phyloP scores from a whole-genome alignment of 2,888 invertebrate genomes.

The Eurytoma adleriae region DNA sequence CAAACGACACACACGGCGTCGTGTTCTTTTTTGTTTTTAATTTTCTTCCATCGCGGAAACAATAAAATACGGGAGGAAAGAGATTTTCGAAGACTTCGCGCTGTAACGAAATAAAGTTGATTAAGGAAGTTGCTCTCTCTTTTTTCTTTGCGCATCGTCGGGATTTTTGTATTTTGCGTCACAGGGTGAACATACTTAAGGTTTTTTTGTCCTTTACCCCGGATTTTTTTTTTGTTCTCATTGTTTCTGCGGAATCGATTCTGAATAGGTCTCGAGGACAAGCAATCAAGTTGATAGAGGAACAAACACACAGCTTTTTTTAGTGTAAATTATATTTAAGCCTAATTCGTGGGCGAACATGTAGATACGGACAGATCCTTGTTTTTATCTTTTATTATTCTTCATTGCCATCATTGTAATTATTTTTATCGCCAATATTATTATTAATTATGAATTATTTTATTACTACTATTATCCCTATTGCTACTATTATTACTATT shows the following conservation, averaged over 20 bases:
- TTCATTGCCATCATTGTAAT: conserved; percentile 59
- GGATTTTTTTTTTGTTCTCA: conserved; percentile 51
- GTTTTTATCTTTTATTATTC: conserved; percentile 62
- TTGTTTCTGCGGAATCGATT: conserved; percentile 27
- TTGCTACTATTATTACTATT: conserved; percentile 63
- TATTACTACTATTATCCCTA: conserved; percentile 60
- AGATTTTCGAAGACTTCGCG: conserved; percentile 42
- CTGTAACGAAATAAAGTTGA: conserved; percentile 1
- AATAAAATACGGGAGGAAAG: conserved; percentile 25
- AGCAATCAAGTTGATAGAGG: conserved; percentile 37
- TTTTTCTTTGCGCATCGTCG: conserved; percentile 37
- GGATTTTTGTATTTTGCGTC: conserved; percentile 45
- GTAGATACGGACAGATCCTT: conserved; percentile 69
- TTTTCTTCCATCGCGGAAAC: conserved; percentile 21
- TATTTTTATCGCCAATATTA: conserved; percentile 58
- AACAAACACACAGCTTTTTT: conserved; percentile 45
- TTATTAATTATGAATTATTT: conserved; percentile 39
- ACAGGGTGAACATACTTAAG: conserved; percentile 54
- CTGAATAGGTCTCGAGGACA: conserved; percentile 36
- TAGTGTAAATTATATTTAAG: conserved; percentile 56
- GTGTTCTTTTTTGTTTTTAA: conserved; percentile 27
- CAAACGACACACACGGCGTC: no score
- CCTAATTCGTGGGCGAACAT: conserved; percentile 60
- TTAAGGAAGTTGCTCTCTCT: conserved; percentile 45
- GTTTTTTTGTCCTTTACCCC: conserved; percentile 42